Evolutionary conservation across 2,113 vertebrate genomes (phyloP), one percentile per base, ranked within the genome.

Genomic region (cat (Felis catus)): DNA sequence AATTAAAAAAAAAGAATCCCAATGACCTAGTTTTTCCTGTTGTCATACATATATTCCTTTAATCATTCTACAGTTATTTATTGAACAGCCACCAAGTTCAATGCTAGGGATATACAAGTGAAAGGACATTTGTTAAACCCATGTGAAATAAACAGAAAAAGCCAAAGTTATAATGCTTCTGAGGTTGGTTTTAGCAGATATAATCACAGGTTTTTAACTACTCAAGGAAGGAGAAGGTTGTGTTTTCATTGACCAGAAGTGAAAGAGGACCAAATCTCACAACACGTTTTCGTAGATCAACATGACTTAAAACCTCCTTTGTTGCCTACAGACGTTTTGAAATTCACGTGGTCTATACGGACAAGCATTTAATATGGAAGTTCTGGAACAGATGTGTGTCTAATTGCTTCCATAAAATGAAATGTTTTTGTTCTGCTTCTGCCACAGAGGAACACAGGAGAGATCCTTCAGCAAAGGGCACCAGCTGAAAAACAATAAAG

Each of bases 381-480:
- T 91, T 96, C 80, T 98, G 86, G 55, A 98, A 95, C 97, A 98
- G 97, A 98, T 98, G 97, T 98, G 96, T 97, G 97, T 98, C 83
- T 98, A 98, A 98, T 98, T 98, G 61, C 95, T 91, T 98, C 98
- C 80, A 97, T 97, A 97, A 98, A 98, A 97, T 95, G 71, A 98
- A 98, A 97, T 98, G 91, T 83, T 98, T 97, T 97, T 85, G 93
- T 95, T 97, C 68, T 95, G 81, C 73, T 71, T 91, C 74, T 98
- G 66, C 45, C 98, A 68, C 85, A 82, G 58, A 98, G 93, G 94
- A 98, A 97, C 71, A 65, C 39, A 97, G 83, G 92, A 98, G 96
- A 97, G 96, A 98, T 97, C 96, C 95, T 98, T 98, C 95, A 98
- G 97, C 58, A 97, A 98, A 98, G 96, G 97, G 88, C 97, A 98